Percentiles rank a stretch among this genome's conserved stretches.
Conservation (phyloP, 37 sponge, comb jelly and placozoan genomes). For the Spongia lamella region DNA sequence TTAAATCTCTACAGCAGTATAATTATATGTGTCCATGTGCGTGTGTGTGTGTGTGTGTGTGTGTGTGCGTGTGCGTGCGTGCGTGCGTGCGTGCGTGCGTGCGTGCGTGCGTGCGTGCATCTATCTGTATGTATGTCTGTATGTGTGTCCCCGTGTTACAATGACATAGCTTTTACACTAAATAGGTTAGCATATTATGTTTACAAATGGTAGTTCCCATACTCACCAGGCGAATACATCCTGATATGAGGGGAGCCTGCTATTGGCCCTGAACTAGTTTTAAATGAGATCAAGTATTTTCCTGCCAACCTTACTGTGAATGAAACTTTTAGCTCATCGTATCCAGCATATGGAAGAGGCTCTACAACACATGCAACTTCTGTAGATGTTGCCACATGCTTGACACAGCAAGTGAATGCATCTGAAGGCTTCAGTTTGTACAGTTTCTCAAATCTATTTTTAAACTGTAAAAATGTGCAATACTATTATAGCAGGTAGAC, state of each 20-base stretch:
- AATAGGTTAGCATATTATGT: not conserved
- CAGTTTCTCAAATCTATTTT: slow-evolving; percentile 31
- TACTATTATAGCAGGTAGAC: too few relatives aligned
- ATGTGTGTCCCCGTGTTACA: not conserved
- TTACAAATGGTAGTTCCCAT: not conserved
- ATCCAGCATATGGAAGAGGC: slow-evolving; percentile 33
- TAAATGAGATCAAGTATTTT: slow-evolving; percentile 35
- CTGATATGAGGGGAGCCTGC: slow-evolving; percentile 22
- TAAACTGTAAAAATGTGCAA: too few relatives aligned
- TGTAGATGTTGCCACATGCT: not conserved
- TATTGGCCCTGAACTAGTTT: slow-evolving; percentile 31
- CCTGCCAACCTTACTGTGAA: slow-evolving; percentile 60
- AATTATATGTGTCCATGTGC: not conserved
- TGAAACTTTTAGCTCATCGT: slow-evolving; percentile 44
- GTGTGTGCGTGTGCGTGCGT: not conserved
- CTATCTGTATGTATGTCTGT: not conserved
- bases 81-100: too few relatives aligned
- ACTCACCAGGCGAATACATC: slow-evolving; percentile 54
- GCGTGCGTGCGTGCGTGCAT: too few relatives aligned
- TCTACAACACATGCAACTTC: slow-evolving; percentile 61
- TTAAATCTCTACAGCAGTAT: not conserved
- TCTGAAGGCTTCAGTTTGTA: slow-evolving; percentile 61
- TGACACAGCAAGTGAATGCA: slow-evolving; percentile 21
- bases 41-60: slow-evolving; percentile 15
- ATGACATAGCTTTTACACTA: too few relatives aligned